Conservation (phyloP, 2,888 invertebrate genomes). For the Lampropteryx suffumata region DNA sequence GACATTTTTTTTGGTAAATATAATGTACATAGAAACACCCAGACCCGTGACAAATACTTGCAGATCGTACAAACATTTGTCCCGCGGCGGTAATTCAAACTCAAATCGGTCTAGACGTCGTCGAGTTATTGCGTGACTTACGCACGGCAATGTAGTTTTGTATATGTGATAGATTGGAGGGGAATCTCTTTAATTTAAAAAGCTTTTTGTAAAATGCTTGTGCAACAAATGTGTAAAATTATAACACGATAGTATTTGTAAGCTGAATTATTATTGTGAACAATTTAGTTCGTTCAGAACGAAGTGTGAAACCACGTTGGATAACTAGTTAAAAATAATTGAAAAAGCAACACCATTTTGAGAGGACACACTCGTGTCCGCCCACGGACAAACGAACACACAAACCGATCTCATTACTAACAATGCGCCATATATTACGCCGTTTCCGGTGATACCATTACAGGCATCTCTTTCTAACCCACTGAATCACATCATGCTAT, state of each 20-base stretch:
- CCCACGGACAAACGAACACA: conserved; percentile 65
- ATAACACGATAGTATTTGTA: not conserved
- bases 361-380: conserved; percentile 46
- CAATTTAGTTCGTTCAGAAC: not conserved
- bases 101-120: too few relatives aligned
- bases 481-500: conserved; percentile 28
- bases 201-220: too few relatives aligned
- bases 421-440: conserved; percentile 80
- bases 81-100: too few relatives aligned
- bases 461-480: conserved; percentile 44
- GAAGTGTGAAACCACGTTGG: conserved; percentile 17
- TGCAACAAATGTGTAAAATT: not conserved
- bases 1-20: too few relatives aligned
- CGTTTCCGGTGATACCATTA: conserved; percentile 74
- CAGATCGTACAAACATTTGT: too few relatives aligned
- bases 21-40: too few relatives aligned
- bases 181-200: too few relatives aligned
- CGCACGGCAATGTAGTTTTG: too few relatives aligned
- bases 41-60: too few relatives aligned
- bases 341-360: conserved; percentile 44
- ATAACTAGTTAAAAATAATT: conserved; percentile 38
- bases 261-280: not conserved
- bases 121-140: too few relatives aligned
- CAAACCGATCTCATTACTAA: conserved; percentile 80
- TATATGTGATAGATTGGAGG: too few relatives aligned